These are phyloP conservation scores for Priocnemis perturbator DNA, from an alignment of 2,888 invertebrate genomes.

Conservation along the genomic window DNA sequence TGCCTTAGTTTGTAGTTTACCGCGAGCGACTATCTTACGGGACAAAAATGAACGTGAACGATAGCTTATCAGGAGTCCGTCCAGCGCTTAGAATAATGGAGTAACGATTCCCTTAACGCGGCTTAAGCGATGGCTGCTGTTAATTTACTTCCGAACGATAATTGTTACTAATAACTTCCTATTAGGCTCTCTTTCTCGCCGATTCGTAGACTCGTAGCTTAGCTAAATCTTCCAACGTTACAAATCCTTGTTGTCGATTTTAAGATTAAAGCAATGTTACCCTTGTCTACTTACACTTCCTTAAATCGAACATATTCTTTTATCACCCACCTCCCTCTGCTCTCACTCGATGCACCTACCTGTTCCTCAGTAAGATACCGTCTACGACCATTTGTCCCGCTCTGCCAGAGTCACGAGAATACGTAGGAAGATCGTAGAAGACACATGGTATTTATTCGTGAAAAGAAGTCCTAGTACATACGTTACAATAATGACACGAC, in stretches of 20 bases:
- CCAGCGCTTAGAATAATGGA: constrained; percentile 59
- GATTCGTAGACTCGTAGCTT: not conserved
- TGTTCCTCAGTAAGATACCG: no score
- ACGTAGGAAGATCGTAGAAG: not conserved
- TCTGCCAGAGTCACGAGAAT: no score
- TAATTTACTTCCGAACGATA: constrained; percentile 9
- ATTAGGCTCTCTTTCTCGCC: not conserved
- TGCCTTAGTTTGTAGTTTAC: constrained; percentile 1
- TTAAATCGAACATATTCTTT: no score
- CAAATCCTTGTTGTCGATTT: not conserved
- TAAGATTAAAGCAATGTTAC: not conserved
- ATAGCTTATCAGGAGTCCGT: constrained; percentile 72
- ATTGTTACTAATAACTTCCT: constrained; percentile 2
- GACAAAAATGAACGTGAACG: constrained; percentile 42
- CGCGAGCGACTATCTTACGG: constrained; percentile 23
- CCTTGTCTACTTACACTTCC: not conserved
- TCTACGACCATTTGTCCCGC: no score
- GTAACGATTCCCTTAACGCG: constrained; percentile 24
- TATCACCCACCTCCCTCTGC: no score
- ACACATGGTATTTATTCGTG: constrained; percentile 6
- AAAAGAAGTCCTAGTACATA: constrained; percentile 1
- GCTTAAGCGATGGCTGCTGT: constrained; percentile 8
- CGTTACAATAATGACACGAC: constrained; percentile 10
- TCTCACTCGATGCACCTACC: no score
- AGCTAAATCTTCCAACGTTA: not conserved